Evolutionary conservation across 2,113 vertebrate genomes (phyloP).

Genomic region (Cisticola juncidis): DNA sequence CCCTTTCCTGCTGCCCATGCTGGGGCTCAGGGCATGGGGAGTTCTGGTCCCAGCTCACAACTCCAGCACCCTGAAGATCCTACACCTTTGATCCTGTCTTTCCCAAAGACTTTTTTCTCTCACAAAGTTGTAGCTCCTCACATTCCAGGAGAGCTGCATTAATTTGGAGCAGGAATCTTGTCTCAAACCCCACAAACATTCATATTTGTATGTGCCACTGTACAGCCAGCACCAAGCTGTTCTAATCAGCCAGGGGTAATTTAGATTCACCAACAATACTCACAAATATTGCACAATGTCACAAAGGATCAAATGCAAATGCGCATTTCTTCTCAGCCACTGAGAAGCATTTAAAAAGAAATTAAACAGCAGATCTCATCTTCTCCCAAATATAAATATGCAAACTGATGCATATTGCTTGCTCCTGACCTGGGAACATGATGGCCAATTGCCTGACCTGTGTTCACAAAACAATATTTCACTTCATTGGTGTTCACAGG

Average conservation of each 20-base stretch:
- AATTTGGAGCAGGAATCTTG: background rate
- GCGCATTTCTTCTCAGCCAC: background rate
- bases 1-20: fast-evolving
- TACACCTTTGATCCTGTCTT: fast-evolving
- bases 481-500: background rate
- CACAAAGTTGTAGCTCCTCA: background rate
- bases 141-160: background rate
- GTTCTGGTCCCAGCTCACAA: background rate
- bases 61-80: background rate
- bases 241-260: background rate
- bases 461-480: background rate
- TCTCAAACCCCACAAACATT: background rate
- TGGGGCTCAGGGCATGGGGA: background rate
- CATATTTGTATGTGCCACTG: background rate
- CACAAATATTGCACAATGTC: background rate
- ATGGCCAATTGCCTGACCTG: background rate
- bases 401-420: background rate
- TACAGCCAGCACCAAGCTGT: background rate
- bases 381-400: background rate
- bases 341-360: background rate
- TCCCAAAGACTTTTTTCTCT: background rate
- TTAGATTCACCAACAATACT: background rate
- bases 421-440: background rate
- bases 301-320: background rate
- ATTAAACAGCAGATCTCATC: background rate